Evolutionary conservation across 2,888 invertebrate species (phyloP).

Genomic region (Mantis religiosa): DNA sequence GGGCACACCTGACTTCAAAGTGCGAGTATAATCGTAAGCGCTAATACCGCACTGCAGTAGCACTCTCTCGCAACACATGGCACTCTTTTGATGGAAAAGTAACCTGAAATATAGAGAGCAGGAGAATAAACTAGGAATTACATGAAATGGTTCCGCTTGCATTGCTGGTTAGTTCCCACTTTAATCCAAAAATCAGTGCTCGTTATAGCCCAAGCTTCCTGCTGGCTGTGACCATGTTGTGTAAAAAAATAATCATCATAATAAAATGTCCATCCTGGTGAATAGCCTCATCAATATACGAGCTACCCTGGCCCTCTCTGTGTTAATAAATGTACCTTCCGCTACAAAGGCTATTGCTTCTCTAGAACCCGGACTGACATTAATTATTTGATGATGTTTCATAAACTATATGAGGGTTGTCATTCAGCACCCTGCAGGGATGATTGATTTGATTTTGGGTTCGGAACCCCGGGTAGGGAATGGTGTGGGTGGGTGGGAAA

Average conservation of each 20-base stretch:
- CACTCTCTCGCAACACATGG: no score
- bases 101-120: no score
- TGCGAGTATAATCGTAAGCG: no score
- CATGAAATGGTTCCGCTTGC: no score
- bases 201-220: background rate
- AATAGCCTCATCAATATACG: background rate
- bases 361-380: background rate
- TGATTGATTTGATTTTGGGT: constrained; percentile 1
- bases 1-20: no score
- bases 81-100: no score
- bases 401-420: background rate
- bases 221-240: background rate
- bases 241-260: background rate
- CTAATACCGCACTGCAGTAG: no score
- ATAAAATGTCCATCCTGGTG: background rate
- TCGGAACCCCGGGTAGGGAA: background rate
- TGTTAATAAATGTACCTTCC: background rate
- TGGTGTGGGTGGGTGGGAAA: background rate
- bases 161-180: background rate
- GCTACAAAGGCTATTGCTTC: background rate
- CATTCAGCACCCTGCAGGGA: background rate
- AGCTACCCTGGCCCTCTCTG: background rate
- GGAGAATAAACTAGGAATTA: no score
- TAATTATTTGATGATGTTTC: constrained; percentile 7
- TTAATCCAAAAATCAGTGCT: background rate